These are phyloP conservation scores for Platorchestia sp. DNA, from an alignment of 1,140 invertebrate genomes.

Conservation along the genomic window DNA sequence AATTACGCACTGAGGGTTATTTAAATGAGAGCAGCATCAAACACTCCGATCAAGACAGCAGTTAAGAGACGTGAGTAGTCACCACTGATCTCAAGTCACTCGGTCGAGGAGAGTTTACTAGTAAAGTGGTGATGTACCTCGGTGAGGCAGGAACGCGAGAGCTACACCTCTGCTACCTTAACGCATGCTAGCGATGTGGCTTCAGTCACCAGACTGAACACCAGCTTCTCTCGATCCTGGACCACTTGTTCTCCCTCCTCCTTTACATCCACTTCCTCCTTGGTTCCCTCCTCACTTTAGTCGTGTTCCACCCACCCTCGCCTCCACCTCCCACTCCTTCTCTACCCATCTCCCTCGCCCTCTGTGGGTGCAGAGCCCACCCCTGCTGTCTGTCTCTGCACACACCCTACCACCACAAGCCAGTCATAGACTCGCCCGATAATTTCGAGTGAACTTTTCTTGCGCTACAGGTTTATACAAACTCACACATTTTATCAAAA, in stretches of 20 bases:
- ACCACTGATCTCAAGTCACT: conserved; percentile 51
- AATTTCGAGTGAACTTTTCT: conserved; percentile 11
- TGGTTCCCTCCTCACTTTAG: conserved; percentile 43
- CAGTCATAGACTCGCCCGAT: not conserved
- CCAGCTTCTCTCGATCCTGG: conserved; percentile 43
- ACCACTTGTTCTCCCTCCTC: conserved; percentile 39
- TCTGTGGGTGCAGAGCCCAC: conserved; percentile 10
- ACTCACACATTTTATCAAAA: not conserved
- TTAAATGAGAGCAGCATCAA: not conserved
- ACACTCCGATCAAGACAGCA: not conserved
- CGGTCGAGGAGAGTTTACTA: conserved; percentile 22
- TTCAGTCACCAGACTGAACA: conserved; percentile 47
- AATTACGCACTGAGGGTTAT: not conserved
- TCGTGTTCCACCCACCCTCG: not conserved
- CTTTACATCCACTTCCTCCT: conserved; percentile 51
- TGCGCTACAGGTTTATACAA: not conserved
- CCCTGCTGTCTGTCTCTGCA: conserved; percentile 23
- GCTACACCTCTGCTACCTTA: conserved; percentile 40
- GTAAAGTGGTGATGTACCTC: conserved; percentile 45
- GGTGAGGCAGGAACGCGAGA: conserved; percentile 26
- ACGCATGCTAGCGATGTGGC: conserved; percentile 47
- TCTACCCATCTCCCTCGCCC: not conserved
- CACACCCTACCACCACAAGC: conserved; percentile 15
- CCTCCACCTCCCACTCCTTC: not conserved
- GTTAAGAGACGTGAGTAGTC: conserved; percentile 38